These are phyloP conservation scores for Patella vulgata DNA, from an alignment of 1,140 invertebrate genomes.

Conservation along the genomic window DNA sequence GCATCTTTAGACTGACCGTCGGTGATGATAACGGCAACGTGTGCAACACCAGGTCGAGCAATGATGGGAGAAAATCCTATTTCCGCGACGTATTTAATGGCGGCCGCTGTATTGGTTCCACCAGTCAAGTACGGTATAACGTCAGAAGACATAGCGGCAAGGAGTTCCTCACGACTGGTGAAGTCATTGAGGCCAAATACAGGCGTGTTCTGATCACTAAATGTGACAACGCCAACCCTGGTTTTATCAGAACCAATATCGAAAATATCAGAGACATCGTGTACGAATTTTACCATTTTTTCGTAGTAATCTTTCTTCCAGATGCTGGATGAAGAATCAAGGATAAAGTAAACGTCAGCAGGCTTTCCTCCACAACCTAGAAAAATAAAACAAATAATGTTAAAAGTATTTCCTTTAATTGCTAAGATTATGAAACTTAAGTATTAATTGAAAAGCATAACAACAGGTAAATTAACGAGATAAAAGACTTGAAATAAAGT, in stretches of 20 bases:
- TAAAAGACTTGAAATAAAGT: too few species aligned
- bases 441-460: too few species aligned
- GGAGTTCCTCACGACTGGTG: constrained; percentile 22
- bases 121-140: constrained; percentile 26
- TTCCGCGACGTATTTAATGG: constrained; percentile 20
- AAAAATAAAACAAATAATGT: neutral
- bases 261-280: constrained; percentile 38
- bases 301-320: constrained; percentile 37
- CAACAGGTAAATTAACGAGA: too few species aligned
- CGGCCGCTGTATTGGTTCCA: constrained; percentile 32
- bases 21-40: constrained; percentile 53
- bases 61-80: constrained; percentile 19
- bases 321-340: constrained; percentile 52
- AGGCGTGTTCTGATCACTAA: constrained; percentile 25
- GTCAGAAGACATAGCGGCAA: constrained; percentile 10
- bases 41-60: constrained; percentile 27
- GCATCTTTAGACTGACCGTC: constrained; percentile 50
- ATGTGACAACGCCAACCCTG: constrained; percentile 39
- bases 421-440: too few species aligned
- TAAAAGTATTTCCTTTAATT: neutral
- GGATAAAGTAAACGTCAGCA: constrained; percentile 50
- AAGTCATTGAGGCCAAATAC: constrained; percentile 33
- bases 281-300: constrained; percentile 41
- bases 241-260: constrained; percentile 33
- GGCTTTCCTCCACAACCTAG: constrained; percentile 45